phyloP scores from a whole-genome alignment of 2,113 vertebrate genomes.

The Myiopsitta monachus region DNA sequence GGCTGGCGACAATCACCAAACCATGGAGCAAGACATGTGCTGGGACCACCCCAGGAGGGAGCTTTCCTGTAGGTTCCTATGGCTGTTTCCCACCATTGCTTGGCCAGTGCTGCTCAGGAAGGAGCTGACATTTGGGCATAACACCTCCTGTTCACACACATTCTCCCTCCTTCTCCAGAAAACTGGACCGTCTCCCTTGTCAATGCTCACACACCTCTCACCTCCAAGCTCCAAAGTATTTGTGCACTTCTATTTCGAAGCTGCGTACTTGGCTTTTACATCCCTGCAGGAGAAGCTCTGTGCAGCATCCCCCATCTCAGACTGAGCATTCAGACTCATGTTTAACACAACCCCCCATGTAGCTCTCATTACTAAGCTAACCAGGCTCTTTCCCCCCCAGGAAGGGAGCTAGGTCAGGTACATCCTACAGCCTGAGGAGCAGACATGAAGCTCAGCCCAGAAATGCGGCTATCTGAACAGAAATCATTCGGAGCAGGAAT shows the following conservation, averaged over 20 bases:
- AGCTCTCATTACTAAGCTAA: neutral
- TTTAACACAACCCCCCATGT: neutral
- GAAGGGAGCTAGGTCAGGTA: neutral
- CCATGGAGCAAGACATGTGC: neutral
- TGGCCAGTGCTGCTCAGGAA: neutral
- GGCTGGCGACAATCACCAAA: neutral
- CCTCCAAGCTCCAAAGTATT: neutral
- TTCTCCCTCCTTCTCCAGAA: neutral
- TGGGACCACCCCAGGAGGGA: slow-evolving; percentile 34
- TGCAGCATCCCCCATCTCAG: neutral
- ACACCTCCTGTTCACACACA: fast-evolving
- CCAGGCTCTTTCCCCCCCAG: neutral
- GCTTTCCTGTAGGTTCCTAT: neutral
- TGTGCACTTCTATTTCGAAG: neutral
- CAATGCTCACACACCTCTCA: neutral
- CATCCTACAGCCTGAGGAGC: neutral
- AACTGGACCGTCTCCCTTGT: neutral
- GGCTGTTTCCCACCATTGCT: neutral
- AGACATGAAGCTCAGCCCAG: neutral
- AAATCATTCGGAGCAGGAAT: neutral
- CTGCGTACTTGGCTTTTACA: neutral
- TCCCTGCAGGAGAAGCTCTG: neutral
- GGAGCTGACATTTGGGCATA: neutral
- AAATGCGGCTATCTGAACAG: neutral
- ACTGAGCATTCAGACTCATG: neutral